Percentiles rank a stretch among this genome's conserved stretches.
These are phyloP conservation scores for Apamea monoglypha DNA, from an alignment of 2,888 invertebrate species.

Conservation along the genomic window DNA sequence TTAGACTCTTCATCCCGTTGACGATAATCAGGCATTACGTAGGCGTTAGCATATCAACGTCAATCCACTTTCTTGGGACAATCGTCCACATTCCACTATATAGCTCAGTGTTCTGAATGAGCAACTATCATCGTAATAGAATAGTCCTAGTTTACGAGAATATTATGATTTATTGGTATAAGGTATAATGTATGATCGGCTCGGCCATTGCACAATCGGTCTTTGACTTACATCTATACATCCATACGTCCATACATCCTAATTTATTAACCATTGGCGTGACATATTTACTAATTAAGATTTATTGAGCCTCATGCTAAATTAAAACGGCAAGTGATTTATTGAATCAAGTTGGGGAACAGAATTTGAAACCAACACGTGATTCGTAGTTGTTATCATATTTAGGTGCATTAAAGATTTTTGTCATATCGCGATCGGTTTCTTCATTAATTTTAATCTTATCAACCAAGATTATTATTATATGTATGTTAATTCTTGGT, in stretches of 20 bases:
- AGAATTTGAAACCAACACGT: background rate
- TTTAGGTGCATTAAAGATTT: constrained; percentile 29
- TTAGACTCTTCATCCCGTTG: constrained; percentile 62
- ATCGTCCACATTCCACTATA: constrained; percentile 58
- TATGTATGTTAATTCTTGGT: constrained; percentile 17
- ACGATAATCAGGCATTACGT: constrained; percentile 64
- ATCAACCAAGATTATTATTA: constrained; percentile 22
- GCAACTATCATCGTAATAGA: constrained; percentile 54
- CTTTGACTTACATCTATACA: constrained; percentile 56
- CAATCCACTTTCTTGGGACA: constrained; percentile 65
- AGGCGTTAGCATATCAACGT: constrained; percentile 64
- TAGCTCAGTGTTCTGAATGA: constrained; percentile 41
- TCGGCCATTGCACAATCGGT: constrained; percentile 53
- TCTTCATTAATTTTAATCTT: constrained; percentile 30
- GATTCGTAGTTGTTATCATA: constrained; percentile 31
- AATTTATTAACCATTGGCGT: constrained; percentile 54
- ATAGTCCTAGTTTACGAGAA: constrained; percentile 56
- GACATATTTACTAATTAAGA: constrained; percentile 52
- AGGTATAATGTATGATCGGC: constrained; percentile 22
- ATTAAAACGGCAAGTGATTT: constrained; percentile 23
- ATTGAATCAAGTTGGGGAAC: background rate
- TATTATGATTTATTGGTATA: constrained; percentile 47
- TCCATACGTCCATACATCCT: constrained; percentile 41
- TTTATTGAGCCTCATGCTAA: constrained; percentile 24
- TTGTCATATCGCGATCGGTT: constrained; percentile 40